Evolutionary conservation across 2,113 vertebrate species (phyloP).

Genomic region (Scomber scombrus): DNA sequence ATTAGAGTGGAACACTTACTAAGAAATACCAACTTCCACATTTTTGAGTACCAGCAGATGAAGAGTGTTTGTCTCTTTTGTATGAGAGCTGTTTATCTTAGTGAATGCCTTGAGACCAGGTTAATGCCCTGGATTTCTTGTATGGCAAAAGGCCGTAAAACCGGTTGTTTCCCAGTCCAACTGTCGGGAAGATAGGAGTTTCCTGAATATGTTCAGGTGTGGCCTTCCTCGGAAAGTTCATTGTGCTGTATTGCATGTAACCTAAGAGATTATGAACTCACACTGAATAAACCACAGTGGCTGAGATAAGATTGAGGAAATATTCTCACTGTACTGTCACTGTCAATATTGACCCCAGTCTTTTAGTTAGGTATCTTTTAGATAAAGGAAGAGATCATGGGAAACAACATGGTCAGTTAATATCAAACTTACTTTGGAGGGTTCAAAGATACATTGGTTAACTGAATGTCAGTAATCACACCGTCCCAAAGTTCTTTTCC

Average conservation of each 20-base stretch:
- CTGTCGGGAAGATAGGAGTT: conserved; percentile 70
- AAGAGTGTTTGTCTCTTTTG: background rate
- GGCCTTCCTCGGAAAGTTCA: conserved; percentile 68
- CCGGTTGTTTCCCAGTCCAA: conserved; percentile 69
- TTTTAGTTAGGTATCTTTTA: conserved; percentile 29
- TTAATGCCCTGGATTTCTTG: conserved; percentile 41
- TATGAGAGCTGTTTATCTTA: background rate
- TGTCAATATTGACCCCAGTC: conserved; percentile 50
- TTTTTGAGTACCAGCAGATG: background rate
- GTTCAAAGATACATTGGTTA: conserved; percentile 53
- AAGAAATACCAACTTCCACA: conserved; percentile 20
- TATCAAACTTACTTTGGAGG: conserved; percentile 46
- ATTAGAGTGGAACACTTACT: background rate
- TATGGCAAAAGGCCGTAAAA: conserved; percentile 53
- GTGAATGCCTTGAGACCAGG: background rate
- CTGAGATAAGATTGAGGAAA: conserved; percentile 45
- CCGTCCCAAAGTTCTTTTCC: conserved; percentile 55
- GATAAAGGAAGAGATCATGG: conserved; percentile 10
- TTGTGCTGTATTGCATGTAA: conserved; percentile 33
- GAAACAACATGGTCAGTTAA: conserved; percentile 34
- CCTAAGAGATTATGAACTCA: conserved; percentile 39
- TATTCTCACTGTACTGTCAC: conserved; percentile 40
- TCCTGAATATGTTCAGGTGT: conserved; percentile 78
- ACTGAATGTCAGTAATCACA: conserved; percentile 39
- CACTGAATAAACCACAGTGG: conserved; percentile 30